Evolutionary conservation across 2,113 vertebrate genomes (phyloP).

Genomic region (Apaloderma vittatum): DNA sequence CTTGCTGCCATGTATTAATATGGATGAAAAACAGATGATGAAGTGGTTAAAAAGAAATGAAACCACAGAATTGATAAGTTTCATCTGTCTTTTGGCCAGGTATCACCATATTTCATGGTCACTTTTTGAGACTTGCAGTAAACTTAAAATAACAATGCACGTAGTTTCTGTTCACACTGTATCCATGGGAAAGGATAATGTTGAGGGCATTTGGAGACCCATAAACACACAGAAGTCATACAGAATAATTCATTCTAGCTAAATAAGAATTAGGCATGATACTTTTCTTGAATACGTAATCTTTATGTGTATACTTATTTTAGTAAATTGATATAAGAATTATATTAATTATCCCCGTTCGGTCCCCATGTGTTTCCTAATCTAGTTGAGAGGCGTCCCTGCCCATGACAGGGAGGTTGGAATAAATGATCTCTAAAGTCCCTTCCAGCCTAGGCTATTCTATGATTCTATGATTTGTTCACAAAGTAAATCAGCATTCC

Average conservation of each 20-base stretch:
- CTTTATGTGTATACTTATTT: not conserved
- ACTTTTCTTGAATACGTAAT: not conserved
- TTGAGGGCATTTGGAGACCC: not conserved
- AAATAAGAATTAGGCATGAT: not conserved
- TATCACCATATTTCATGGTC: not conserved
- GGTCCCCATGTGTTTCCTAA: too few species aligned
- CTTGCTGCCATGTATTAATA: not conserved
- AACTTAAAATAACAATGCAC: not conserved
- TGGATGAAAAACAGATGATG: not conserved
- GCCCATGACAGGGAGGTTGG: too few species aligned
- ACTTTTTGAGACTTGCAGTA: not conserved
- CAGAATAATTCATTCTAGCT: not conserved
- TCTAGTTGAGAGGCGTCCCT: too few species aligned
- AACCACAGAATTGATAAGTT: not conserved
- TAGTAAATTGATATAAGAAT: not conserved
- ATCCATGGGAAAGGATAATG: not conserved
- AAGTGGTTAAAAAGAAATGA: not conserved
- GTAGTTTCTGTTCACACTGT: not conserved
- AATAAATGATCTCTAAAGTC: too few species aligned
- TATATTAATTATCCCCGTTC: not conserved
- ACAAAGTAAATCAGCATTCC: not conserved
- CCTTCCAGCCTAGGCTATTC: too few species aligned
- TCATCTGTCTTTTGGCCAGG: not conserved
- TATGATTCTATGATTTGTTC: too few species aligned
- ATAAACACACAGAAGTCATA: fast-evolving